Conservation (phyloP, 2,113 vertebrate species). For the Microcebus lehilahytsara region DNA sequence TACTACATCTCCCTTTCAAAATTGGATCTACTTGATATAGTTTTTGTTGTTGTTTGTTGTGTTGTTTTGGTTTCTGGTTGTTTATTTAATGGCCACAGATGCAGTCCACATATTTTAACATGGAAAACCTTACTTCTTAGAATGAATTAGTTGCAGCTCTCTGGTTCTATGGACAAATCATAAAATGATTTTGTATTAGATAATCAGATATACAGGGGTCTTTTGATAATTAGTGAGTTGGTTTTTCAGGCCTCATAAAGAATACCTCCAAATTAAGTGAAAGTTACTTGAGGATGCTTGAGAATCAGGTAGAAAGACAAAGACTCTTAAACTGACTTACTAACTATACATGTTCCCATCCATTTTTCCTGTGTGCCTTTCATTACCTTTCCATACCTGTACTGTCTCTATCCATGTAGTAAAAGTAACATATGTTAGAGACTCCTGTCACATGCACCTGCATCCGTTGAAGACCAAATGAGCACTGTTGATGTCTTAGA, state of each 20-base stretch:
- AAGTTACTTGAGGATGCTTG: background rate
- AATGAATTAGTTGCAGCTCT: background rate
- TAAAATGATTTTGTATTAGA: background rate
- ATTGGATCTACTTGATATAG: background rate
- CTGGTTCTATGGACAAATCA: background rate
- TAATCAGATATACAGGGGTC: background rate
- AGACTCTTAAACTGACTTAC: background rate
- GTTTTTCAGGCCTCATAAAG: background rate
- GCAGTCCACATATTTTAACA: background rate
- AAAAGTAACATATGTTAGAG: background rate
- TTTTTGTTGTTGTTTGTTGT: background rate
- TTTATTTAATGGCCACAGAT: background rate
- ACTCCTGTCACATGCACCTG: background rate
- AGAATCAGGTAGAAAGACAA: background rate
- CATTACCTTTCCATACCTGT: background rate
- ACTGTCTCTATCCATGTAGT: background rate
- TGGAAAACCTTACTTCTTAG: conserved; percentile 22
- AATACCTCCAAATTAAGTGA: background rate
- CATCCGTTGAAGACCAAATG: background rate
- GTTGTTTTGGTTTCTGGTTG: background rate
- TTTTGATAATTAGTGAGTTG: conserved; percentile 22
- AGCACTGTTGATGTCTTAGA: background rate
- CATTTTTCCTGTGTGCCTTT: background rate
- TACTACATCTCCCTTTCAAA: conserved; percentile 13
- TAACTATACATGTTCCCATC: background rate